Conservation (phyloP, 2,113 vertebrate species). For the Leptodactylus fuscus region DNA sequence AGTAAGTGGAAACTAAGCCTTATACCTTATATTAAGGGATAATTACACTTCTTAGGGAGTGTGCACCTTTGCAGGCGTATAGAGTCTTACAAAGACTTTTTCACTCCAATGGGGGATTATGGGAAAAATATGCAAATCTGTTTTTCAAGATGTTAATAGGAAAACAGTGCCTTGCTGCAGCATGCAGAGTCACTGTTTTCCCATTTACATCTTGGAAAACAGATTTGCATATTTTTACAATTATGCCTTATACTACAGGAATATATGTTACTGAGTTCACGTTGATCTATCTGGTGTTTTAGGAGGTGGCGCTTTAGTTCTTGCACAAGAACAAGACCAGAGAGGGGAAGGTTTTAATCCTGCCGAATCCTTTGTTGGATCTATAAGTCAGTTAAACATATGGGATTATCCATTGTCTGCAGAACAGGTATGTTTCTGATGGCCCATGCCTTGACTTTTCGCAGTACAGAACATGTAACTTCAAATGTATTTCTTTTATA, state of each 20-base stretch:
- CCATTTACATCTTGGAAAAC: too few species aligned
- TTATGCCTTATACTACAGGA: background rate
- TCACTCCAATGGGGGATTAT: too few species aligned
- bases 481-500: conserved; percentile 60
- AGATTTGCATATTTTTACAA: too few species aligned
- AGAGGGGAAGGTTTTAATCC: conserved; percentile 96
- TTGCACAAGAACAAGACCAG: conserved; percentile 96
- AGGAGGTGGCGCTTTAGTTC: conserved; percentile 92
- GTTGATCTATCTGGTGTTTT: conserved; percentile 55
- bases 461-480: background rate
- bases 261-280: background rate
- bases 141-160: too few species aligned
- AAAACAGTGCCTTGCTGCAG: too few species aligned
- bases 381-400: conserved; percentile 95
- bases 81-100: too few species aligned
- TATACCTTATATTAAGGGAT: too few species aligned
- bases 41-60: too few species aligned
- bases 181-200: too few species aligned
- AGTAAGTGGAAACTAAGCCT: background rate
- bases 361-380: conserved; percentile 96
- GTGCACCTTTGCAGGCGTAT: too few species aligned
- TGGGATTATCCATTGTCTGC: conserved; percentile 91
- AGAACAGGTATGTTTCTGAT: conserved; percentile 77
- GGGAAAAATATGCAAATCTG: too few species aligned
- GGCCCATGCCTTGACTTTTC: background rate